Conservation (phyloP, 2,797 vertebrate genomes). For the Sebastes jordani region DNA sequence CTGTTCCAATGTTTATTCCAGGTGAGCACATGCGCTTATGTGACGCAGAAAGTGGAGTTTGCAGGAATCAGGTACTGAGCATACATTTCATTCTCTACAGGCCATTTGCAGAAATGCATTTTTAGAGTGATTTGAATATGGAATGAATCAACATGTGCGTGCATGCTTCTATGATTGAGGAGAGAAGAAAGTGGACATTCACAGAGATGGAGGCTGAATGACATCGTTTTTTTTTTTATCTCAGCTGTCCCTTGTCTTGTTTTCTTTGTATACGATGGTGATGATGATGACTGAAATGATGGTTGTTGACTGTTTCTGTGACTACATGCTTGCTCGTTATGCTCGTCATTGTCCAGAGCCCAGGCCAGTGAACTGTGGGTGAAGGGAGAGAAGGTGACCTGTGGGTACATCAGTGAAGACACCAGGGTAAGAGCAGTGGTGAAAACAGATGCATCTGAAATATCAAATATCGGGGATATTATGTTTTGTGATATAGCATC, state of each 20-base stretch:
- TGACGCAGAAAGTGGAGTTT: slow-evolving; percentile 98
- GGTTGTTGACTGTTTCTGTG: neutral
- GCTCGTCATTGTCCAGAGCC: slow-evolving; percentile 81
- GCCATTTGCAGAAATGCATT: neutral
- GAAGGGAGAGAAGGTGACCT: slow-evolving; percentile 98
- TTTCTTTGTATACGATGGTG: neutral
- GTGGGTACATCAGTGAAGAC: slow-evolving; percentile 97
- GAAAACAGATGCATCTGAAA: neutral
- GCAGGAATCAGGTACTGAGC: slow-evolving; percentile 91
- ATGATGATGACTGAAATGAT: neutral
- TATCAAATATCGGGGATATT: too few relatives aligned
- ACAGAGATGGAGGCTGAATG: neutral
- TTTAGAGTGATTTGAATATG: neutral
- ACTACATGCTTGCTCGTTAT: neutral
- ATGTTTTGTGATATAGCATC: too few relatives aligned
- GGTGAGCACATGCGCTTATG: slow-evolving; percentile 96
- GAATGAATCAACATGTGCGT: neutral
- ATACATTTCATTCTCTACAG: neutral
- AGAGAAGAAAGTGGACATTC: neutral
- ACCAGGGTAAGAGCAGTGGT: slow-evolving; percentile 86
- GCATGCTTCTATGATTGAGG: neutral
- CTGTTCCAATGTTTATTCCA: slow-evolving; percentile 58
- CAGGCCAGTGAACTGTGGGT: slow-evolving; percentile 98
- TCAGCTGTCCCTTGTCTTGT: neutral
- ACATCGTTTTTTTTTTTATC: neutral